Base-by-base conservation (phyloP, 1,140 invertebrate species). In the Archivesica marissinica region DNA sequence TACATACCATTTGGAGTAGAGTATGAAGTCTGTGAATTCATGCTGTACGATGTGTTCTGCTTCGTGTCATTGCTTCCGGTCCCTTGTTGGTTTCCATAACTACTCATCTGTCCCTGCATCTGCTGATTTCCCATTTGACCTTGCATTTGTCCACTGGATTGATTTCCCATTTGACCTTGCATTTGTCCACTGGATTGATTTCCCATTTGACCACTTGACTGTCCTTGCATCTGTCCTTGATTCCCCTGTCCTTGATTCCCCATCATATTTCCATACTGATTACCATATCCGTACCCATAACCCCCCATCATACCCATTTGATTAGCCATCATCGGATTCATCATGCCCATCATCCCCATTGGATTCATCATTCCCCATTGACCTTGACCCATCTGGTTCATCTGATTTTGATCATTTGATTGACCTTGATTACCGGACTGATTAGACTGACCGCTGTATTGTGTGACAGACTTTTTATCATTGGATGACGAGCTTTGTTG, bases 271-370 rank as follows among this genome's bases (percentile, higher is more conserved):
- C n/a, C n/a, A n/a, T n/a, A n/a, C n/a, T n/a, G n/a, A 59, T 72
- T 72, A 13, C 74, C 74, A 59, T 76, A 39, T 9, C 68, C 68
- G 25, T 72, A 47, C 2, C 30, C 30, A 72, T 30, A 23, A 23
- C 25, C 39, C 0, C 59, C 59, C 78, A 81, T 81, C 78, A 52
- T 70, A 7, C 38, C 80, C 80, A 81, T 81, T 47, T 70, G 78
- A 50, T 81, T 81, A 17, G 59, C 52, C 41, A 56, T 41, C 78
- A 81, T 81, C 25, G 66, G 80, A 47, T 82, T 82, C 78, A 47
- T 47, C 61, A 70, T 81, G 47, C 78, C 78, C 78, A 81, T 81
- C 66, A 50, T 52, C 6, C 66, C 68, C 68, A 74, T 72, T n/a
- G 25, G 61, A 38, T 80, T 47, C 25, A 52, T 50, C 80, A 72